These are phyloP conservation scores for Hyperopisus bebe DNA, from an alignment of 2,113 vertebrate species.

Conservation along the genomic window DNA sequence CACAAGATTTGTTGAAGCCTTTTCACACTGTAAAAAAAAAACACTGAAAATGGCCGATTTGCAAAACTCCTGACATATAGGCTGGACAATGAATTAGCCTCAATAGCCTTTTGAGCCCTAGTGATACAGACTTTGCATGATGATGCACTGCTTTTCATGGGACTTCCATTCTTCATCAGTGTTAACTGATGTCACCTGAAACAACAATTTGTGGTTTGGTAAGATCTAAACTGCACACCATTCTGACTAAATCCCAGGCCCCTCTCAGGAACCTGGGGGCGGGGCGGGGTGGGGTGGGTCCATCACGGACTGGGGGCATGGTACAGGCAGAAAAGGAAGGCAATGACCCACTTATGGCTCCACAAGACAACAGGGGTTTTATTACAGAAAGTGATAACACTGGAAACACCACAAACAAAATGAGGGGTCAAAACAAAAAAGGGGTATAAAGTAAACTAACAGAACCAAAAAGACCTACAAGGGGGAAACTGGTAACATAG, in stretches of 20 bases:
- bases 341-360: no score
- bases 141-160: not conserved
- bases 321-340: no score
- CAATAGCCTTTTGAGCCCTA: not conserved
- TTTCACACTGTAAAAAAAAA: not conserved
- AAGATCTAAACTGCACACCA: not conserved
- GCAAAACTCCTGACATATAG: not conserved
- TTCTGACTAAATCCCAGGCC: not conserved
- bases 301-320: no score
- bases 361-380: no score
- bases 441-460: no score
- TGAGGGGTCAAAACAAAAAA: no score
- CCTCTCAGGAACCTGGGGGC: no score
- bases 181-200: not conserved
- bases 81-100: not conserved
- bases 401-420: no score
- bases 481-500: no score
- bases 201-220: not conserved
- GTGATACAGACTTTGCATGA: not conserved
- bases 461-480: no score
- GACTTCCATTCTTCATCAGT: not conserved
- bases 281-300: no score
- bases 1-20: not conserved
- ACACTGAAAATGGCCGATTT: not conserved
- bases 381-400: no score